Evolutionary conservation across 1,140 invertebrate species (phyloP).

Genomic region (Drosophila parvula): DNA sequence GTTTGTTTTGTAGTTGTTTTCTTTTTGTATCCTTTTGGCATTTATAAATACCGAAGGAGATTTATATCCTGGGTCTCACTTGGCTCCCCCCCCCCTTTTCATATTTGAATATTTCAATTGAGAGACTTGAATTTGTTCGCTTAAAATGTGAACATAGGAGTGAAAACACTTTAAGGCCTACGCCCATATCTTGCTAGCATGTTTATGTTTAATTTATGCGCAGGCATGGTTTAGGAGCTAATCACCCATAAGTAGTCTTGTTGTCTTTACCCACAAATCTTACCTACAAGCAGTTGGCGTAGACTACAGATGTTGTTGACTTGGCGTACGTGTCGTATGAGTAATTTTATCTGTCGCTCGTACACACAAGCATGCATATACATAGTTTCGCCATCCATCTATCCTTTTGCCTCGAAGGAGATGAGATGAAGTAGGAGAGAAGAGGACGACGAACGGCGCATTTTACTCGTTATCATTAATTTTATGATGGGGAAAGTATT

Average conservation of each 20-base stretch:
- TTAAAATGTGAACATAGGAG: background rate
- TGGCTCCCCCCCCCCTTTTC: background rate
- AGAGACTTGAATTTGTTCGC: background rate
- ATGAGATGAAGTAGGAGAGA: background rate
- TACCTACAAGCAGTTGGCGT: constrained; percentile 32
- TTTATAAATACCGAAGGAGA: constrained; percentile 1
- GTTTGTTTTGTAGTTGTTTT: constrained; percentile 1
- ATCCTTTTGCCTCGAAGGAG: background rate
- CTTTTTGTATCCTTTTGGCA: background rate
- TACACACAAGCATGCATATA: background rate
- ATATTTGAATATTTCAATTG: background rate
- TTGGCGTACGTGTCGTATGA: constrained; percentile 33
- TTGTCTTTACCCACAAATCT: constrained; percentile 34
- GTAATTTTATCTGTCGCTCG: constrained; percentile 15
- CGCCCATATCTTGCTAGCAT: constrained; percentile 11
- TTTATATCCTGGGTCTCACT: constrained; percentile 1
- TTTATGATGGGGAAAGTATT: background rate
- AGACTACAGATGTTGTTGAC: constrained; percentile 29
- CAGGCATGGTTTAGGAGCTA: constrained; percentile 39
- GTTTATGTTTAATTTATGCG: constrained; percentile 41
- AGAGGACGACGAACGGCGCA: background rate
- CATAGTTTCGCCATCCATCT: constrained; percentile 10
- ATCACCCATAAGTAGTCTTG: constrained; percentile 40
- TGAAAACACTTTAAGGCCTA: background rate
- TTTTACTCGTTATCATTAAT: constrained; percentile 6